Conservation (phyloP, 2,888 invertebrate genomes). For the Griposia aprilina region DNA sequence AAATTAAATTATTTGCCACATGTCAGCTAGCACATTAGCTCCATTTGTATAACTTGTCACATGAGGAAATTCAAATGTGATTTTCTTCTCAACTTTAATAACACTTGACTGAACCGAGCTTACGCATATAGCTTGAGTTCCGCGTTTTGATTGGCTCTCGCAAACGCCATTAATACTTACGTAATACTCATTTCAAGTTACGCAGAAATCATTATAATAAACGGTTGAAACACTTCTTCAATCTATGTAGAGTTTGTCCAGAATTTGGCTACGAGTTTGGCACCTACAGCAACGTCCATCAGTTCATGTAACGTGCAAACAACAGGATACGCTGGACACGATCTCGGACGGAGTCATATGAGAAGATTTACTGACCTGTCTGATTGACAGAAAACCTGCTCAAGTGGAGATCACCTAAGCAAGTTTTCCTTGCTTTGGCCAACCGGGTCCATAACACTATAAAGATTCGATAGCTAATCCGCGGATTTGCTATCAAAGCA, state of each 20-base stretch:
- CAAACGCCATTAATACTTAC: constrained; percentile 14
- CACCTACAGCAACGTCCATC: not conserved
- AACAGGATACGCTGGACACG: not conserved
- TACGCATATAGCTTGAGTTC: constrained; percentile 34
- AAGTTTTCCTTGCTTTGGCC: not conserved
- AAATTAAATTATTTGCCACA: no score
- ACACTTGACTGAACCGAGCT: constrained; percentile 18
- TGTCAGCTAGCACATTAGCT: no score
- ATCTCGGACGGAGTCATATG: not conserved
- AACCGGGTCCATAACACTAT: not conserved
- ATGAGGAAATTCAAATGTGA: constrained; percentile 35
- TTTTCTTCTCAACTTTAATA: constrained; percentile 46
- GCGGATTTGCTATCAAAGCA: not conserved
- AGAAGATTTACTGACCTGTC: no score
- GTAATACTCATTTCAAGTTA: constrained; percentile 12
- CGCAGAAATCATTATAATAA: constrained; percentile 7
- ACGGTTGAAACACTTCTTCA: not conserved
- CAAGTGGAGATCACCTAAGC: not conserved
- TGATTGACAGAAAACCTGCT: no score
- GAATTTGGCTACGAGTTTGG: not conserved
- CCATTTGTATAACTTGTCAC: not conserved
- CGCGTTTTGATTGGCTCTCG: constrained; percentile 23
- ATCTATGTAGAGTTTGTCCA: no score
- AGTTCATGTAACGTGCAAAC: not conserved
- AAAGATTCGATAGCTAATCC: not conserved